A percentile compares a stretch with the other conserved stretches of the same genome.
These are phyloP conservation scores for Ageneiosus marmoratus DNA, from an alignment of 2,113 vertebrate species.

Conservation along the genomic window DNA sequence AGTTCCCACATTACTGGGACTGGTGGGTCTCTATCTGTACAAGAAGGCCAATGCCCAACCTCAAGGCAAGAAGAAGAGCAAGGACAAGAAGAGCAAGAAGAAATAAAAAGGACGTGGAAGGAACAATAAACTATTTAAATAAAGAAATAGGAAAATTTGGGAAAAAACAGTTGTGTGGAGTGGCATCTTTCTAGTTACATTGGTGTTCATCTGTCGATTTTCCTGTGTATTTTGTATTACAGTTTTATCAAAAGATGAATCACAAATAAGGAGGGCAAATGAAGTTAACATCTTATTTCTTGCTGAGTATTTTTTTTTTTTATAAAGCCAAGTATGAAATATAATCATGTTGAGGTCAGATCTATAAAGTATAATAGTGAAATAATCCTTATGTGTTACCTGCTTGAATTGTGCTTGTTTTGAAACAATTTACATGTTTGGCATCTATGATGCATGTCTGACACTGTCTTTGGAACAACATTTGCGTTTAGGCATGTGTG, in stretches of 20 bases:
- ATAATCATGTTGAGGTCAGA: not conserved
- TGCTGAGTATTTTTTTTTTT: not conserved
- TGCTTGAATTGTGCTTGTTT: constrained; percentile 1
- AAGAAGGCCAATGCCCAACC: constrained; percentile 81
- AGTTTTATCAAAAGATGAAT: not conserved
- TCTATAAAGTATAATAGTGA: too few species aligned
- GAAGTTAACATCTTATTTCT: not conserved
- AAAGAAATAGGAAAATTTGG: constrained; percentile 44
- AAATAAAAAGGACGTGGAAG: constrained; percentile 84
- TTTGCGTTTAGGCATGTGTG: not conserved
- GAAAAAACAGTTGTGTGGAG: not conserved
- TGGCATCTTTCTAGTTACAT: constrained; percentile 6
- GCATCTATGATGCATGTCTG: constrained; percentile 4
- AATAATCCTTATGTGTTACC: constrained; percentile 10
- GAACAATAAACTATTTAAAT: constrained; percentile 69
- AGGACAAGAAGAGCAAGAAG: constrained; percentile 94
- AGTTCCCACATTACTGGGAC: constrained; percentile 84
- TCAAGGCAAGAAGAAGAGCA: constrained; percentile 88
- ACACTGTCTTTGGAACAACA: not conserved
- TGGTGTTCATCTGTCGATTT: constrained; percentile 5
- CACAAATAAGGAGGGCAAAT: not conserved
- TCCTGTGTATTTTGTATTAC: not conserved
- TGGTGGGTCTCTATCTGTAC: constrained; percentile 93
- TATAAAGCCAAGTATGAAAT: not conserved
- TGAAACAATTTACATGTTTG: not conserved